Base-by-base conservation (phyloP, 2,113 vertebrate genomes). In the Callorhinus ursinus region DNA sequence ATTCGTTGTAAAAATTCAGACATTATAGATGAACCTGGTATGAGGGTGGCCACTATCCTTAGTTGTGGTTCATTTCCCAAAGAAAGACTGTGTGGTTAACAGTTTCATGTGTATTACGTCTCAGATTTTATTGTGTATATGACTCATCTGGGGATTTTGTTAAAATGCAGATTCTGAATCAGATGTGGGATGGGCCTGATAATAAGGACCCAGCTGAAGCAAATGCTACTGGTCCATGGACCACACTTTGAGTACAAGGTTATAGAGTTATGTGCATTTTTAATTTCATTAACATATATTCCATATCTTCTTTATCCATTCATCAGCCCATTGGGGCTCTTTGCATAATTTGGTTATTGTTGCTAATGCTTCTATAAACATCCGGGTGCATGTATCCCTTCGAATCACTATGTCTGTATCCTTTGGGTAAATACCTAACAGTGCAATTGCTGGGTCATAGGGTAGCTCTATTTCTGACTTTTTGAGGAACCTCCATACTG, bases 1-100 rank as follows among this genome's bases (percentile, higher is more conserved):
- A 85, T 33, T 81, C 33, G 81, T 79, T 59, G 24, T 88, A 91
- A 80, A 95, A 96, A 42, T 63, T 96, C 91, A 65, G 55, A 55
- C 26, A 76, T 94, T 95, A 87, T 1, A 36, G 53, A 85, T 53
- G 71, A 89, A 61, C 12, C n/a, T 57, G 33, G 26, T 71, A 57
- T 82, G 57, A 81, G 71, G 7, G 71, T 89, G 61, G 33, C 42
- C 15, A 71, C 6, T 49, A 31, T 49, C n/a, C 26, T 57, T 86
- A 80, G 95, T 86, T 18, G 18, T 71, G 51, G 4, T 71, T 92
- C n/a, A 92, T 96, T 90, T 82, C 55, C 26, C 15, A 14, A 87
- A 87, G 72, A 86, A 74, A 53, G 19, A 2, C 42, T 10, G 1
- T 10, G 1, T n/a, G 12, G 13, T 36, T 95, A 67, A 96, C 11